These are phyloP conservation scores for Acleris sparsana DNA, from an alignment of 2,888 invertebrate genomes.

Conservation along the genomic window DNA sequence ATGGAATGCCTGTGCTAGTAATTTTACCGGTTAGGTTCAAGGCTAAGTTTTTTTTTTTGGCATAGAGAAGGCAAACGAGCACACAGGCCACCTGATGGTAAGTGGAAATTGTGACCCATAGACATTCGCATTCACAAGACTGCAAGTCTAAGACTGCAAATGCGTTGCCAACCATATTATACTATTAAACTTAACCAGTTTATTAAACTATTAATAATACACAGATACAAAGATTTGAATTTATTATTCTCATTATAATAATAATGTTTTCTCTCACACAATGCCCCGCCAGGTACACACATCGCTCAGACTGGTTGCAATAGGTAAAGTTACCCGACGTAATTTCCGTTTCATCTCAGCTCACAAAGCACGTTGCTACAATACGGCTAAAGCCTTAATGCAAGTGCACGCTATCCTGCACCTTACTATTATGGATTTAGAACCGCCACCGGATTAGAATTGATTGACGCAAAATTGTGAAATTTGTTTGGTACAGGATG, in stretches of 20 bases:
- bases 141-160: no score
- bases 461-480: conserved; percentile 19
- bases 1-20: no score
- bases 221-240: not conserved
- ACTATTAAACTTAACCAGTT: no score
- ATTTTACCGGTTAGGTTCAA: no score
- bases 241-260: not conserved
- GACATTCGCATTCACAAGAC: no score
- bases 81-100: no score
- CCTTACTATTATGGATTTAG: conserved; percentile 7
- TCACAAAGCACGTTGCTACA: conserved; percentile 49
- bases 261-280: not conserved
- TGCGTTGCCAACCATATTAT: no score
- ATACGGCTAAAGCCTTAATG: conserved; percentile 18
- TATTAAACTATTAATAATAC: no score
- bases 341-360: conserved; percentile 60
- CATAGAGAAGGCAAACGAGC: no score
- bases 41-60: no score
- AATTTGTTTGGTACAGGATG: conserved; percentile 19
- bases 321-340: conserved; percentile 55
- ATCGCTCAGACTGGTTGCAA: conserved; percentile 39
- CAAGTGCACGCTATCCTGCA: conserved; percentile 4
- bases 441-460: not conserved
- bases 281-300: conserved; percentile 5
- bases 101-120: no score